Percentiles rank a stretch among this genome's conserved stretches.
These are phyloP conservation scores for Melolontha melolontha DNA, from an alignment of 2,888 invertebrate genomes.

Conservation along the genomic window DNA sequence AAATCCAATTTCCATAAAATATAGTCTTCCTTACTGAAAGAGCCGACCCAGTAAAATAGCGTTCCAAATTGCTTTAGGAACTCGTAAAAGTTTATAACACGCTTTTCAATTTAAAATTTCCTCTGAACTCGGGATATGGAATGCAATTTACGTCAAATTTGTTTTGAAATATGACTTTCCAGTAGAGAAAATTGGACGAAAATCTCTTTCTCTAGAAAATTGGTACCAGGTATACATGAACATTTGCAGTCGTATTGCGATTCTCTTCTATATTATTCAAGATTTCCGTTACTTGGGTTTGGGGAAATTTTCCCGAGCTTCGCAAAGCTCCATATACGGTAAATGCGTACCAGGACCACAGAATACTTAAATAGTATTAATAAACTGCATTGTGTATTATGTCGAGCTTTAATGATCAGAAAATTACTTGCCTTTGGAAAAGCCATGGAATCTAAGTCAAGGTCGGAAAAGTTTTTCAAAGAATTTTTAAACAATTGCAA, in stretches of 20 bases:
- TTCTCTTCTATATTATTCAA: background rate
- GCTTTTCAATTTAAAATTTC: conserved; percentile 25
- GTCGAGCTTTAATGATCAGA: conserved; percentile 1
- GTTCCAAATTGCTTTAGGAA: background rate
- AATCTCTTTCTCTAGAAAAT: conserved; percentile 39
- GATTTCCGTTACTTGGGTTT: background rate
- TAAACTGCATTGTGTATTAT: conserved; percentile 38
- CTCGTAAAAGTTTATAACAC: conserved; percentile 26
- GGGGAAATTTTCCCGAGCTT: conserved; percentile 27
- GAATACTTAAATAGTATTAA: background rate
- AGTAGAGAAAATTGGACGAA: conserved; percentile 39
- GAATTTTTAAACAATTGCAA: conserved; percentile 39
- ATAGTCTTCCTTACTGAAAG: too few species aligned
- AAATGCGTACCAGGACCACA: conserved; percentile 23
- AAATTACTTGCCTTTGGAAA: conserved; percentile 11
- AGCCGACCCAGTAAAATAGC: too few species aligned
- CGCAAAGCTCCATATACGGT: conserved; percentile 25
- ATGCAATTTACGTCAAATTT: conserved; percentile 43
- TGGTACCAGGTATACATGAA: conserved; percentile 31
- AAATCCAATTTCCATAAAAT: conserved; percentile 5
- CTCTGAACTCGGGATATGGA: conserved; percentile 19
- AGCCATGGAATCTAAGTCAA: conserved; percentile 18
- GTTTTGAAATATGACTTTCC: conserved; percentile 41
- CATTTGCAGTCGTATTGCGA: background rate
- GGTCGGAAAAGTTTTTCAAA: conserved; percentile 3